Evolutionary conservation across 2,113 vertebrate species (phyloP).

Genomic region (Pterophyllum scalare): DNA sequence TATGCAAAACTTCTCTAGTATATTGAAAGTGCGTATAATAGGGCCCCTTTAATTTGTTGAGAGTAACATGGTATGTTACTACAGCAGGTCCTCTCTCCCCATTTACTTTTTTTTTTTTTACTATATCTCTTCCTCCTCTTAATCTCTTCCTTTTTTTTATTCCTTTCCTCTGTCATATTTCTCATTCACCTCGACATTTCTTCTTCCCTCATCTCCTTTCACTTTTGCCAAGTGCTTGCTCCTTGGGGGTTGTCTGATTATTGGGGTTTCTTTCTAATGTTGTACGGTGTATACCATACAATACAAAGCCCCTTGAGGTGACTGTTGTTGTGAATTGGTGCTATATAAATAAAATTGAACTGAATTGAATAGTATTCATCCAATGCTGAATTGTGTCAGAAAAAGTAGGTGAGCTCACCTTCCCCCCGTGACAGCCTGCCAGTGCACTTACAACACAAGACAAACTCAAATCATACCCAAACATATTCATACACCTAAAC

Average conservation of each 20-base stretch:
- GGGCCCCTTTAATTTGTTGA: too few species aligned
- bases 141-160: neutral
- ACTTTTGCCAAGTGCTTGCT: too few species aligned
- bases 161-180: neutral
- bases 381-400: neutral
- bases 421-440: neutral
- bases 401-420: neutral
- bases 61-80: too few species aligned
- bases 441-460: neutral
- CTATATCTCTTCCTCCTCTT: neutral
- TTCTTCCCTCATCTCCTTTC: too few species aligned
- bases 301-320: neutral
- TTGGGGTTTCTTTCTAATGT: neutral
- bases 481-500: slow-evolving; percentile 6
- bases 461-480: neutral
- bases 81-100: neutral
- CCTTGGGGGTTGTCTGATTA: too few species aligned
- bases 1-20: neutral
- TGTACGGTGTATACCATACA: neutral
- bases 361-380: neutral
- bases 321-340: neutral
- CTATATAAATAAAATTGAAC: neutral
- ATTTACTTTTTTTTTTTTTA: neutral
- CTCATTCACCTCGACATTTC: too few species aligned
- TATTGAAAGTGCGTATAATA: neutral